Percentiles rank a stretch among this genome's conserved stretches.
Conservation (phyloP, 1,140 invertebrate genomes). For the Chionoecetes opilio region DNA sequence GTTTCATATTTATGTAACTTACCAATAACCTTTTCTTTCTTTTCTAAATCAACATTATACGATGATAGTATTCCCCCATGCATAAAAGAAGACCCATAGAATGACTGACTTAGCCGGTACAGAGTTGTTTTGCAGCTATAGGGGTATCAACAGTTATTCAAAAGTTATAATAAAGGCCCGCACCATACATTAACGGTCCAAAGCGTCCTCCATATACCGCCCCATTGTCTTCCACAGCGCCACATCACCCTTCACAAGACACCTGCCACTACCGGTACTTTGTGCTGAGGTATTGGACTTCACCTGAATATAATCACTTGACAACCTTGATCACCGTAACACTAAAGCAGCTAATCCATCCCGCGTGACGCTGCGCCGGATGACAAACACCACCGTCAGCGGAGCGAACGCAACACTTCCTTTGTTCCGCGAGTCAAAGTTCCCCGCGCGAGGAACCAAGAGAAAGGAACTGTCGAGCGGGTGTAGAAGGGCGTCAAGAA, state of each 20-base stretch:
- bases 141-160: neutral
- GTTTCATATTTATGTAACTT: no score
- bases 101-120: no score
- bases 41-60: no score
- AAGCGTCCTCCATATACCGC: no score
- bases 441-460: neutral
- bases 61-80: no score
- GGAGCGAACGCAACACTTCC: constrained; percentile 45
- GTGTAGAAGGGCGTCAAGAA: constrained; percentile 51
- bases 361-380: neutral
- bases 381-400: neutral
- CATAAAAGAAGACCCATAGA: no score
- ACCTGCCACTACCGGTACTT: neutral
- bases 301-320: neutral
- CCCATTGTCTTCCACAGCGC: no score
- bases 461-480: constrained; percentile 47
- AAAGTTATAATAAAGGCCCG: no score
- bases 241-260: neutral
- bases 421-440: neutral
- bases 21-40: no score
- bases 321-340: neutral
- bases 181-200: no score
- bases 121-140: neutral
- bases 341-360: constrained; percentile 28
- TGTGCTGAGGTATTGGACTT: neutral